Evolutionary conservation across 1,140 invertebrate species (phyloP), one percentile per base, ranked within the genome.

Genomic region (Drosophila rufa): DNA sequence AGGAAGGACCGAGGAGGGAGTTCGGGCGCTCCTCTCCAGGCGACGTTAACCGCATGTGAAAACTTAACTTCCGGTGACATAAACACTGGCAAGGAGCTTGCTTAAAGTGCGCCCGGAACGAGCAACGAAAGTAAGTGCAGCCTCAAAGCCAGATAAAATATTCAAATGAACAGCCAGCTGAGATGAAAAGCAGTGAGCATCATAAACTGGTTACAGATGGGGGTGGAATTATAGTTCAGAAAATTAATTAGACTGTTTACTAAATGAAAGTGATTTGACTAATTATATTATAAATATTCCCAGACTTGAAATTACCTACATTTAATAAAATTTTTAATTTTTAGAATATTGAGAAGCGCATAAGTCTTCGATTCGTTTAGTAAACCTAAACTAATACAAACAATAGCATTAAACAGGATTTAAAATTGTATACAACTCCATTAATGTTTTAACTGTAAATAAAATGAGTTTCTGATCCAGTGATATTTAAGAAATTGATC

Each of bases 61-160:
- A 89, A 89, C 85, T 90, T 80, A 89, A 89, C 85, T 90, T 89
- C 85, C 85, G 85, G 85, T 84, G 85, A 90, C 85, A 89, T 84
- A 89, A 89, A 89, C 85, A 90, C 80, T 81, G 75, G 82, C 81
- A 84, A 89, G 85, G 74, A 90, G 81, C 81, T 84, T 55, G 79
- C 85, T 81, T 84, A 81, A 82, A 87, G 83, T 83, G 80, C 75
- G 51, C 55, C 68, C 76, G 69, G 60, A 74, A 73, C 55, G 76
- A 80, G 77, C 68, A 84, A 68, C 58, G 70, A 80, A 87, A 86
- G 83, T 87, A 86, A 86, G 79, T 87, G 83, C 79, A 82, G 82
- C 75, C 70, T 62, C 83, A 87, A 48, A 75, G 81, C 73, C 56
- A 89, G 81, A 83, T 89, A 81, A 89, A 90, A 90, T 89, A 89